These are phyloP conservation scores for Leptarthrus brevirostris DNA, from an alignment of 2,888 invertebrate genomes.

Conservation along the genomic window DNA sequence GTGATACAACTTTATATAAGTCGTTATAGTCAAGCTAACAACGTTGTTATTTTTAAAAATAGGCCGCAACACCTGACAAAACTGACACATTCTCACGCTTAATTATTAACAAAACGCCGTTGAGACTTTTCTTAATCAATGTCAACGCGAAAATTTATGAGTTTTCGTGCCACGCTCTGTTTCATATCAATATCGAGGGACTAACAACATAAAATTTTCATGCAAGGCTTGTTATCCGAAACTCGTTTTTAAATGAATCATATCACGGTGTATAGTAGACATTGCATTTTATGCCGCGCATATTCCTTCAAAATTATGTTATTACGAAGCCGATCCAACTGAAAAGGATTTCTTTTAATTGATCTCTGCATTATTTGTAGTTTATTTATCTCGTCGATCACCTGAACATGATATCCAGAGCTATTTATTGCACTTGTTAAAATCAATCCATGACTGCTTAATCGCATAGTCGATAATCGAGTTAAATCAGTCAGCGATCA, in stretches of 20 bases:
- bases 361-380: slow-evolving; percentile 25
- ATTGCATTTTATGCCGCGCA: no score
- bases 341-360: slow-evolving; percentile 39
- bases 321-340: background rate
- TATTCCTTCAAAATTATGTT: slow-evolving; percentile 35
- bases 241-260: background rate
- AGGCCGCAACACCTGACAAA: no score
- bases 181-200: slow-evolving; percentile 20
- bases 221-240: background rate
- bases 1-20: no score
- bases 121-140: slow-evolving; percentile 49
- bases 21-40: no score
- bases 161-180: slow-evolving; percentile 43
- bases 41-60: no score
- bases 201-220: slow-evolving; percentile 1
- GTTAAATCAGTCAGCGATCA: slow-evolving; percentile 46
- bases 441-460: slow-evolving; percentile 43
- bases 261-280: no score
- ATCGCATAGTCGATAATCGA: slow-evolving; percentile 40
- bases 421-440: slow-evolving; percentile 45
- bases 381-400: slow-evolving; percentile 13
- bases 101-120: slow-evolving; percentile 48
- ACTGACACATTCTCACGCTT: no score
- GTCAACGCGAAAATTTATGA: slow-evolving; percentile 48
- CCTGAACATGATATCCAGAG: background rate